A percentile compares a stretch with the other conserved stretches of the same genome.
These are phyloP conservation scores for Labeo calbasu DNA, from an alignment of 2,797 vertebrate genomes.

Conservation along the genomic window DNA sequence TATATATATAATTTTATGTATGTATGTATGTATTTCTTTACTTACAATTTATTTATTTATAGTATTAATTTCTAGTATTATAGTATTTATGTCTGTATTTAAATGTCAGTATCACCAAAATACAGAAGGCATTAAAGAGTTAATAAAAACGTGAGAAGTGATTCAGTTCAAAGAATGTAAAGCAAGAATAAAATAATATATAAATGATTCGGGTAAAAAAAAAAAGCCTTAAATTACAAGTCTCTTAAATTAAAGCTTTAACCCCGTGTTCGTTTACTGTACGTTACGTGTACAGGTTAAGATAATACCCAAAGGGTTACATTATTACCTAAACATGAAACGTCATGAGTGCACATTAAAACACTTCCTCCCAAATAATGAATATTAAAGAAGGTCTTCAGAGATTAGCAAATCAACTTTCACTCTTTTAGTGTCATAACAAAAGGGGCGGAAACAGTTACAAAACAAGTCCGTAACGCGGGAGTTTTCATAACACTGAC, in stretches of 20 bases:
- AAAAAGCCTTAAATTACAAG: neutral
- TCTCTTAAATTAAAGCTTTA: neutral
- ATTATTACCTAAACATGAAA: slow-evolving; percentile 52
- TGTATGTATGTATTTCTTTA: neutral
- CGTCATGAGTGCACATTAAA: neutral
- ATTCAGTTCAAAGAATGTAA: neutral
- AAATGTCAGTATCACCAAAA: too few species aligned
- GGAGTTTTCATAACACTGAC: slow-evolving; percentile 28
- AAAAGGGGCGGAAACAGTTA: slow-evolving; percentile 28
- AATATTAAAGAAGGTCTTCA: slow-evolving; percentile 2
- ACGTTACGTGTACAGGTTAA: neutral
- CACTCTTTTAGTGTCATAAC: neutral
- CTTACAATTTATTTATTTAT: neutral
- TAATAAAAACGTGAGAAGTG: neutral
- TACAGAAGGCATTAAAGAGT: neutral
- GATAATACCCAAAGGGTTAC: neutral
- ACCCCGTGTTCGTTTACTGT: neutral
- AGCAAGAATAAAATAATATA: neutral
- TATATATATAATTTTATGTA: neutral
- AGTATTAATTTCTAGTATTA: neutral
- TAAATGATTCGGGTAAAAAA: neutral
- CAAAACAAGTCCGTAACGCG: slow-evolving; percentile 4
- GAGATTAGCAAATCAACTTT: neutral
- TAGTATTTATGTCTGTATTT: neutral
- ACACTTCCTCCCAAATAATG: neutral